These are phyloP conservation scores for Dasypolia templi DNA, from an alignment of 2,888 invertebrate species.

Conservation along the genomic window DNA sequence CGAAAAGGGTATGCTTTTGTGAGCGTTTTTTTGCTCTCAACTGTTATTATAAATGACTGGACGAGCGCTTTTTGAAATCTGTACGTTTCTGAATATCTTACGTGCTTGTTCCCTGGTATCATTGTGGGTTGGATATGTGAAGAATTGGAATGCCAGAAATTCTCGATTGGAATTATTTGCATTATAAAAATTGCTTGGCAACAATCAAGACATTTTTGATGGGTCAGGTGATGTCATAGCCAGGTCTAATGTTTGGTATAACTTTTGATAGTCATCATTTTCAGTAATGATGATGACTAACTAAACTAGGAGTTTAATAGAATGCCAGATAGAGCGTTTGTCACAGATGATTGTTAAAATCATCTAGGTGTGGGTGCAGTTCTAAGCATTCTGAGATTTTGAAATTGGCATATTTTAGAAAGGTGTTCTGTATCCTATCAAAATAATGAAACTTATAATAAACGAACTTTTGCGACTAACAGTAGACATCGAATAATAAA, in stretches of 20 bases:
- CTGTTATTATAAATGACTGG: conserved; percentile 86
- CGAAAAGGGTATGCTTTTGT: conserved; percentile 78
- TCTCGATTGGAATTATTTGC: conserved; percentile 18
- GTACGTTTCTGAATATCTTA: conserved; percentile 81
- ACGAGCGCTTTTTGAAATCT: conserved; percentile 80
- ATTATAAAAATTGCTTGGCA: conserved; percentile 10
- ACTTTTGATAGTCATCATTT: conserved; percentile 13
- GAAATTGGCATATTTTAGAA: background rate
- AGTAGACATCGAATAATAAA: background rate
- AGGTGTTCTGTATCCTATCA: background rate
- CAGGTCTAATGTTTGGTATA: background rate
- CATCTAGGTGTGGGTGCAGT: background rate
- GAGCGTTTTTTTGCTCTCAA: conserved; percentile 73
- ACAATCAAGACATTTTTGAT: conserved; percentile 13
- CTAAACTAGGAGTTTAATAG: background rate
- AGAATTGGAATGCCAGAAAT: conserved; percentile 38
- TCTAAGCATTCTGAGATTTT: conserved; percentile 4
- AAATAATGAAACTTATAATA: background rate
- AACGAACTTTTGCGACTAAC: background rate
- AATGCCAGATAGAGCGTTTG: background rate
- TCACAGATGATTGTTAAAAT: background rate
- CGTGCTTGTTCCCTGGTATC: conserved; percentile 48
- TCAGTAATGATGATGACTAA: conserved; percentile 22
- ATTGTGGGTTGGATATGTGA: conserved; percentile 23
- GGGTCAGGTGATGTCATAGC: conserved; percentile 9